Evolutionary conservation across 2,797 vertebrate genomes (phyloP), one percentile per base, ranked within the genome.

Genomic region (Melanotaenia pygmaea): DNA sequence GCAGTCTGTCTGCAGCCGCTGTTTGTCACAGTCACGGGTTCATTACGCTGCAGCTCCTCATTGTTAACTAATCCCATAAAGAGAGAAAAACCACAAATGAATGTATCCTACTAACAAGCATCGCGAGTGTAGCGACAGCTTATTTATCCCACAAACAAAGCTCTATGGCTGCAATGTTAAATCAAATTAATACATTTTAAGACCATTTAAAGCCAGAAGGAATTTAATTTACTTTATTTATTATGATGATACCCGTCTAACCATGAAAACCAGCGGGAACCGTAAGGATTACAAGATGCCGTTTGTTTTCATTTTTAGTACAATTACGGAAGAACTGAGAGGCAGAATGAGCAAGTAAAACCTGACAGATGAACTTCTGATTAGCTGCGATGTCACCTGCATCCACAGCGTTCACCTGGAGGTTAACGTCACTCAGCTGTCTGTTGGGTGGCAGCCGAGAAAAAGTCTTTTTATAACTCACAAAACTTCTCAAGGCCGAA

Each of bases 1-100:
- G 57, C 34, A 60, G 26, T 2, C 61, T 13, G 72, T 59, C 74
- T 34, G 59, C 0, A n/a, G 20, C 50, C 22, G 50, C 50, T 47
- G 45, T 47, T 20, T n/a, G 45, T n/a, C 54, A 43, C 60, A 40
- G 58, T 28, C 59, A 53, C 50, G 10, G 64, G 37, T 75, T 75
- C 26, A 14, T 79, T 30, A 56, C 26, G 13, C 53, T 26, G 9
- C 11, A 47, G 40, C 24, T 50, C 58, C n/a, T 14, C 43, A 45
- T 59, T 67, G 47, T 26, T 59, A 59, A 5, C 45, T 28, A 59
- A 35, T 18, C 40, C 37, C 37, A 59, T 9, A 34, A 59, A 68
- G 35, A 59, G 30, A 45, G 14, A 14, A 35, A 67, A 59, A 35
- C 22, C n/a, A 59, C 18, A 40, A 58, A 0, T 57, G 45, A 67